Conservation (phyloP, 2,888 invertebrate genomes). For the Pedicia rivosa region DNA sequence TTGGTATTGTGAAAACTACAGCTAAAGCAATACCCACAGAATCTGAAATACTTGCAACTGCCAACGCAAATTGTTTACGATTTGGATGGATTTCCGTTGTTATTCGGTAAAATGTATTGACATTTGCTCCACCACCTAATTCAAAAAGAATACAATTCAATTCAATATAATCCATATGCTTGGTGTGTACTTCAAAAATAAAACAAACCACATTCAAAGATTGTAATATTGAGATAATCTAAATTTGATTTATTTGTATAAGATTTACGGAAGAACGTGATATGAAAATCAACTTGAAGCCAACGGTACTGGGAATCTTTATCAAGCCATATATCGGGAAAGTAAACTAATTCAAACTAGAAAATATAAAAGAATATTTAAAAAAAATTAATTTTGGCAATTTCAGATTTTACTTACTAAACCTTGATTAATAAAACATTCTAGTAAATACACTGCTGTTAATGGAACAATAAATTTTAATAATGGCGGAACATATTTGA, state of each 20-base stretch:
- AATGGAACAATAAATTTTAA: slow-evolving; percentile 63
- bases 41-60: slow-evolving; percentile 59
- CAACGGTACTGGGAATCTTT: slow-evolving; percentile 57
- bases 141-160: slow-evolving; percentile 46
- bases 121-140: slow-evolving; percentile 59
- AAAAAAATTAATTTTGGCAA: slow-evolving; percentile 3
- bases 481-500: slow-evolving; percentile 38
- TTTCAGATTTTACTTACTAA: slow-evolving; percentile 37
- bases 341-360: slow-evolving; percentile 63
- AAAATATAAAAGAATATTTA: slow-evolving; percentile 15
- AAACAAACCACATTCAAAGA: slow-evolving; percentile 45
- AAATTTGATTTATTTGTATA: slow-evolving; percentile 46
- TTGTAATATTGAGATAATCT: slow-evolving; percentile 56
- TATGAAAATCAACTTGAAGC: slow-evolving; percentile 64
- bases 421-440: slow-evolving; percentile 81
- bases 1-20: slow-evolving; percentile 55
- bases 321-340: slow-evolving; percentile 40
- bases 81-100: slow-evolving; percentile 40
- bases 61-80: slow-evolving; percentile 47
- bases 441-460: slow-evolving; percentile 60
- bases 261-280: slow-evolving; percentile 67
- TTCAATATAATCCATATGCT: slow-evolving; percentile 48
- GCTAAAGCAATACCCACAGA: slow-evolving; percentile 61
- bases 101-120: slow-evolving; percentile 69
- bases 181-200: slow-evolving; percentile 45